Base-by-base conservation (phyloP, 2,888 invertebrate species). In the Adela reaumurella region DNA sequence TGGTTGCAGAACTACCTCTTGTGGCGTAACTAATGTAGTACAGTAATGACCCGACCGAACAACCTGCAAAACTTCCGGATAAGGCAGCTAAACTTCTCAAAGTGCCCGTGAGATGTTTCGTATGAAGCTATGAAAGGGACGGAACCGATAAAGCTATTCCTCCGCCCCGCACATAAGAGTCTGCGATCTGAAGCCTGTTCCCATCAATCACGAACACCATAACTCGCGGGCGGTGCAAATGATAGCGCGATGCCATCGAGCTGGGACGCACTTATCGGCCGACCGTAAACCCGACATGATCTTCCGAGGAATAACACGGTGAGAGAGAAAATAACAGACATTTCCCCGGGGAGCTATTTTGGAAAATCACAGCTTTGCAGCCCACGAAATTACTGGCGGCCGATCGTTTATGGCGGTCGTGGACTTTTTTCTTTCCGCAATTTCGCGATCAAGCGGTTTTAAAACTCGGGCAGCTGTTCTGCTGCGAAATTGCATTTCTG, bases 281-380 rank as follows among this genome's bases (percentile, higher is more conserved):
- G n/a, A 14, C 35, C 35, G n/a, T 35, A 35, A 35, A 35, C 11
- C 35, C 35, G 35, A 35, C 35, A 14, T 14, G 35, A 8, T 35
- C 35, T 35, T 35, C 35, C 35, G 14, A 35, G 16, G 20, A 48
- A 48, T 44, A 48, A 46, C 29, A 44, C 44, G 19, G 19, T 11
- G 46, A 46, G 48, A 41, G 35, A 54, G 58, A 62, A 63, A 64
- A 64, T 62, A 60, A 62, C 63, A 59, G 59, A 59, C 59, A 65
- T 69, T 68, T 67, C 68, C 67, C 68, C 49, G 52, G 55, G 64
- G 70, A 60, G 63, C 66, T 62, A 65, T 69, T 67, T 66, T 65
- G 64, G 61, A 60, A 68, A 69, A 69, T 68, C 67, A 67, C 65
- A 63, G 65, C 65, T 64, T 67, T 58, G 63, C 66, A 62, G 65